Percentiles rank a stretch among this genome's conserved stretches.
phyloP scores from a whole-genome alignment of 2,113 vertebrate species.

The Isurus oxyrinchus region DNA sequence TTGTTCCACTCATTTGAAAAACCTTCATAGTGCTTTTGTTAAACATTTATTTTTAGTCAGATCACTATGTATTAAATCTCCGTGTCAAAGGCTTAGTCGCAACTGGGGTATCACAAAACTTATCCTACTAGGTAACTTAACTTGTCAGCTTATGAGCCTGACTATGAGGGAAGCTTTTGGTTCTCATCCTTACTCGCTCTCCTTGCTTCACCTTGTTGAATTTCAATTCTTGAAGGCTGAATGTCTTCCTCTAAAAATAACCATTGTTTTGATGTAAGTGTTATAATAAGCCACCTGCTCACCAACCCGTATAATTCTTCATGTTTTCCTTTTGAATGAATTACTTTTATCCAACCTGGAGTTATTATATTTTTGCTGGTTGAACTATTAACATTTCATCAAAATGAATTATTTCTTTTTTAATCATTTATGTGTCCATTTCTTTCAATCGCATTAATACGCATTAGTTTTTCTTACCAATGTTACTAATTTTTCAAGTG shows the following conservation, averaged over 20 bases:
- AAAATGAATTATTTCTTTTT: background rate
- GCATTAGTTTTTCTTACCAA: background rate
- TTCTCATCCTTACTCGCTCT: background rate
- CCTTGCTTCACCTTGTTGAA: background rate
- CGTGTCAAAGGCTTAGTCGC: background rate
- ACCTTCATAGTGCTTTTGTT: background rate
- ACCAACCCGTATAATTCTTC: background rate
- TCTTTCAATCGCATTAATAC: background rate
- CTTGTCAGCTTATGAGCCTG: background rate
- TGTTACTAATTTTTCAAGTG: background rate
- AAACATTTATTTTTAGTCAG: background rate
- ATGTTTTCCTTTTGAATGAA: background rate
- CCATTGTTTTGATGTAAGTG: background rate
- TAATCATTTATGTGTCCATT: background rate
- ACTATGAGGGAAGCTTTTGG: background rate
- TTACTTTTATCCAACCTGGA: background rate
- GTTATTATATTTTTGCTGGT: background rate
- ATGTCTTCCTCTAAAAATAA: constrained; percentile 1
- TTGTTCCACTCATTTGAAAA: background rate
- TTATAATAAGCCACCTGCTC: background rate
- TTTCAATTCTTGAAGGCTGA: background rate
- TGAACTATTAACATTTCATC: background rate
- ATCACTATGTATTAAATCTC: background rate
- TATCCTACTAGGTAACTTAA: background rate
- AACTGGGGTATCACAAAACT: background rate